A percentile compares a stretch with the other conserved stretches of the same genome.
Conservation (phyloP, 2,113 vertebrate species). For the Chroicocephalus ridibundus region DNA sequence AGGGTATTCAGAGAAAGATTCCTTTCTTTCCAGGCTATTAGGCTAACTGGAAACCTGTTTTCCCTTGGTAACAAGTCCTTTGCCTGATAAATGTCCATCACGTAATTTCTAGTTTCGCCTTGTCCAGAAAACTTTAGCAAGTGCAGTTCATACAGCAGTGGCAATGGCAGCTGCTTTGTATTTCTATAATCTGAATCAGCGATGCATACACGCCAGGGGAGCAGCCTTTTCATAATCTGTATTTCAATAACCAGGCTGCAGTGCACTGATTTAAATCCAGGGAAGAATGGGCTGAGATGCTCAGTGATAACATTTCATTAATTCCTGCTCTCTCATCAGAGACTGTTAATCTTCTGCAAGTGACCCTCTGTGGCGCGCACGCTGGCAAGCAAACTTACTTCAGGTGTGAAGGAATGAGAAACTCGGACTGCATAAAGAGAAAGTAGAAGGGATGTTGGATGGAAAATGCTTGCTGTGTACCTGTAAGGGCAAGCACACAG, state of each 20-base stretch:
- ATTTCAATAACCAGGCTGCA: not conserved
- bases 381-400: not conserved
- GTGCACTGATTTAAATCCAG: not conserved
- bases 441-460: not conserved
- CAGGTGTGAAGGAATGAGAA: not conserved
- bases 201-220: not conserved
- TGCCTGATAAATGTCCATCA: not conserved
- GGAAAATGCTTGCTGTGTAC: not conserved
- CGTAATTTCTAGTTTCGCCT: not conserved
- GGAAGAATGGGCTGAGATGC: not conserved
- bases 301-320: conserved; percentile 10
- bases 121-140: not conserved
- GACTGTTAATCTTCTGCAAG: not conserved
- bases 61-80: not conserved
- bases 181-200: not conserved
- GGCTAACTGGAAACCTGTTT: conserved; percentile 10
- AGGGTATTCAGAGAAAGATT: not conserved
- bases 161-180: not conserved
- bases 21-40: conserved; percentile 44
- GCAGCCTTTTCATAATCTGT: not conserved
- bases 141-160: not conserved
- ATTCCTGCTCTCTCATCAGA: not conserved
- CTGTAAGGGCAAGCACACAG: not conserved
- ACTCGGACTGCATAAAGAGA: not conserved
- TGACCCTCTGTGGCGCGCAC: not conserved